Evolutionary conservation across 2,113 vertebrate genomes (phyloP).

Genomic region (Microcebus lehilahytsara): DNA sequence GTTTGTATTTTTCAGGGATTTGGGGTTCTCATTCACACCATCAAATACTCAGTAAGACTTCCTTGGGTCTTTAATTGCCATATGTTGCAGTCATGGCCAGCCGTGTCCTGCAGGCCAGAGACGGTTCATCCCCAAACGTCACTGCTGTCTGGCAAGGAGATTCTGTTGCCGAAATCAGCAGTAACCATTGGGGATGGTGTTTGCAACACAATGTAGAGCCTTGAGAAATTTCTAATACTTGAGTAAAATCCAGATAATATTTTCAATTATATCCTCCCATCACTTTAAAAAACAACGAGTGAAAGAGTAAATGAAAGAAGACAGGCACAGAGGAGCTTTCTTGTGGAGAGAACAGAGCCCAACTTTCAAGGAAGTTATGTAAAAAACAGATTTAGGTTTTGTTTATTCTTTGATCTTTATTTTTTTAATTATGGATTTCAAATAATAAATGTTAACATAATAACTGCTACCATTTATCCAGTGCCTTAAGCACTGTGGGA

Average conservation of each 20-base stretch:
- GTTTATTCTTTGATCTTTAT: not conserved
- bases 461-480: not conserved
- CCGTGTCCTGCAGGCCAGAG: not conserved
- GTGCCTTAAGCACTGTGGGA: not conserved
- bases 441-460: not conserved
- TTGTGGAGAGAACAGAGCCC: not conserved
- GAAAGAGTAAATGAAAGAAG: not conserved
- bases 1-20: constrained; percentile 26
- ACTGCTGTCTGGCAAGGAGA: not conserved
- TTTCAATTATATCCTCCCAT: not conserved
- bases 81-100: not conserved
- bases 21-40: not conserved
- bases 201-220: not conserved
- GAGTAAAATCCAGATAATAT: constrained; percentile 13
- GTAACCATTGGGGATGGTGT: not conserved
- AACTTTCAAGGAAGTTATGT: not conserved
- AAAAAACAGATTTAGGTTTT: not conserved
- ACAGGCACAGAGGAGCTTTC: not conserved
- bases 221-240: constrained; percentile 22
- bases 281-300: not conserved
- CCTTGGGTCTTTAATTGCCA: not conserved
- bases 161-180: not conserved
- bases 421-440: not conserved
- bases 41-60: not conserved
- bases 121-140: not conserved